Evolutionary conservation across 1,140 invertebrate genomes (phyloP).

Genomic region (Danaus melanippus): DNA sequence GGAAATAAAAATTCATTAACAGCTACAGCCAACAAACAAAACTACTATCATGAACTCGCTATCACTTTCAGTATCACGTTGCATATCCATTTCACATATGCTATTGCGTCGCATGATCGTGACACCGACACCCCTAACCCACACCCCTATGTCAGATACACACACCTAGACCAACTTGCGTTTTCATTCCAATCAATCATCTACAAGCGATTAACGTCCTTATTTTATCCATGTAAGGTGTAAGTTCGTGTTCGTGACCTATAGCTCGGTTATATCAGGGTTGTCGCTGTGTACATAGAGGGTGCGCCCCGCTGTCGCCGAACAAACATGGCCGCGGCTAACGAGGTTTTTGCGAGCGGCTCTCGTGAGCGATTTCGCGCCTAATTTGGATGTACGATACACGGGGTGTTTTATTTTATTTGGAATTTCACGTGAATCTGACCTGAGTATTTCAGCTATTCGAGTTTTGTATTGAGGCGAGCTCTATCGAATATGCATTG

Average conservation of each 20-base stretch:
- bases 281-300: slow-evolving; percentile 62
- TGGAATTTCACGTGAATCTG: slow-evolving; percentile 35
- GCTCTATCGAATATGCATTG: slow-evolving; percentile 10
- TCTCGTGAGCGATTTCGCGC: slow-evolving; percentile 66
- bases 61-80: slow-evolving; percentile 59
- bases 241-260: slow-evolving; percentile 12
- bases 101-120: slow-evolving; percentile 58
- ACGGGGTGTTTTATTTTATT: slow-evolving; percentile 42
- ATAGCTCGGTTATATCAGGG: background rate
- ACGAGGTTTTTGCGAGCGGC: slow-evolving; percentile 65
- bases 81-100: slow-evolving; percentile 66
- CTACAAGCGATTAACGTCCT: slow-evolving; percentile 21
- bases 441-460: slow-evolving; percentile 25
- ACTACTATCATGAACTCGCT: slow-evolving; percentile 25
- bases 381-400: slow-evolving; percentile 56
- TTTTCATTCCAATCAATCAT: slow-evolving; percentile 14
- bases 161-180: slow-evolving; percentile 38
- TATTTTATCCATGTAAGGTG: slow-evolving; percentile 31
- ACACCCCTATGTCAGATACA: slow-evolving; percentile 55
- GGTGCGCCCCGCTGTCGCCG: slow-evolving; percentile 61
- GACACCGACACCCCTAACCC: slow-evolving; percentile 60
- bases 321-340: slow-evolving; percentile 65
- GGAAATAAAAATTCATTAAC: slow-evolving; percentile 13
- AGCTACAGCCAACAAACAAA: slow-evolving; percentile 7
- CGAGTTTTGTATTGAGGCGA: slow-evolving; percentile 13